Evolutionary conservation across 2,797 vertebrate genomes (phyloP).

Genomic region (Lemur catta): DNA sequence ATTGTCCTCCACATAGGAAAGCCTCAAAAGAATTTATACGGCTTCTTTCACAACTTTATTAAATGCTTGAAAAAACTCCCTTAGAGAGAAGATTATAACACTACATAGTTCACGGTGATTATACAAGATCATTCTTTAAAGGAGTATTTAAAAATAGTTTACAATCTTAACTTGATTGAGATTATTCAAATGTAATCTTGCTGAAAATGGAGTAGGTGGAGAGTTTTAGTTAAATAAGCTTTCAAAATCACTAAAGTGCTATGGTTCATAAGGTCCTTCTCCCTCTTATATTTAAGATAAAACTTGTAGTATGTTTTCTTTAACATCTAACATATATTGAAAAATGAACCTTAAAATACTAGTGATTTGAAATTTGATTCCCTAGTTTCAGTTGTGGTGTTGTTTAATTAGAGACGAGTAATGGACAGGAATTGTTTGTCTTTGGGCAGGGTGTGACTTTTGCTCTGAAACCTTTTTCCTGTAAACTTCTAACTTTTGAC

Average conservation of each 20-base stretch:
- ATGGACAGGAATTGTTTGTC: conserved; percentile 13
- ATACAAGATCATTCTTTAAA: background rate
- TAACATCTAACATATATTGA: background rate
- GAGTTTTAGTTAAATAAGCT: background rate
- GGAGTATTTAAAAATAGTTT: background rate
- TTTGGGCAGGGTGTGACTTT: conserved; percentile 28
- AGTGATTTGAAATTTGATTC: background rate
- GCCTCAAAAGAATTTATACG: background rate
- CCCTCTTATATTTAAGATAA: background rate
- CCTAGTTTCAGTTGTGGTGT: background rate
- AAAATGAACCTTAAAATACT: conserved; percentile 31
- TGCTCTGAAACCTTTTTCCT: conserved; percentile 40
- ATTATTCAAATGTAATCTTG: background rate
- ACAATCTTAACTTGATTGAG: background rate
- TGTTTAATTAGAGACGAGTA: background rate
- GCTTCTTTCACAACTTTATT: background rate
- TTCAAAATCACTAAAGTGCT: conserved; percentile 6
- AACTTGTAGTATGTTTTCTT: background rate
- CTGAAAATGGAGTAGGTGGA: background rate
- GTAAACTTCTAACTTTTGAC: conserved; percentile 40
- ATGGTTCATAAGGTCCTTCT: background rate
- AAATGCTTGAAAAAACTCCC: background rate
- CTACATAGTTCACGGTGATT: background rate
- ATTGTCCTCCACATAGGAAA: background rate
- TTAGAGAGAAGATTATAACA: background rate